These are phyloP conservation scores for Squalus acanthias DNA, from an alignment of 2,797 vertebrate species.

Conservation along the genomic window DNA sequence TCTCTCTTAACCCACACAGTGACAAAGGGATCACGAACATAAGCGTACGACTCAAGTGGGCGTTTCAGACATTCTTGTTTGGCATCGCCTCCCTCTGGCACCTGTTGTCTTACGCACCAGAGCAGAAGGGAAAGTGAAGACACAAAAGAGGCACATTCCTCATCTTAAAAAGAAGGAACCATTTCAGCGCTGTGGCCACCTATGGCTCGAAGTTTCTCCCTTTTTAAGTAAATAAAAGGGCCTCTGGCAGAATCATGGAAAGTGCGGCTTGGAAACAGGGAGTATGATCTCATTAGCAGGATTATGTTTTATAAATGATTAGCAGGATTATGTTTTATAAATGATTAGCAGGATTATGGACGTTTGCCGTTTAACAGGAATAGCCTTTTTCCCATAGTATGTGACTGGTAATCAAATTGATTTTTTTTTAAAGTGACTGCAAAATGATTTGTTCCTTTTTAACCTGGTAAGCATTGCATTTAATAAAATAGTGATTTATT, in stretches of 20 bases:
- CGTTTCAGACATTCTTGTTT: constrained; percentile 1
- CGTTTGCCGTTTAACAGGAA: neutral
- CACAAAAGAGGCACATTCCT: neutral
- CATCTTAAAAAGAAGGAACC: neutral
- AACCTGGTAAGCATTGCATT: neutral
- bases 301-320: neutral
- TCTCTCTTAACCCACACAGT: neutral
- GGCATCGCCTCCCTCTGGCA: neutral
- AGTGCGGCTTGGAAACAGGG: neutral
- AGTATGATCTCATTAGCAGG: neutral
- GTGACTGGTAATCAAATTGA: neutral
- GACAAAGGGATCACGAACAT: constrained; percentile 1
- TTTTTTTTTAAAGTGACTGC: neutral
- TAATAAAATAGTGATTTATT: neutral
- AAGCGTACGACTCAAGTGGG: neutral
- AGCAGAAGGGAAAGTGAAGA: constrained; percentile 8
- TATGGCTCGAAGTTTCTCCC: neutral
- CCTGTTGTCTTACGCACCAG: neutral
- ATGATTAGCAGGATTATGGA: neutral
- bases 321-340: no score
- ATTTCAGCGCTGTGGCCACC: neutral
- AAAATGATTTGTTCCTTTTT: neutral
- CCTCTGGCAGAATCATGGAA: neutral
- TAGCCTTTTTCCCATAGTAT: neutral
- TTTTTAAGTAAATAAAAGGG: neutral